Evolutionary conservation across 2,888 invertebrate species (phyloP), one percentile per base, ranked within the genome.

Genomic region (Volucella inflata): DNA sequence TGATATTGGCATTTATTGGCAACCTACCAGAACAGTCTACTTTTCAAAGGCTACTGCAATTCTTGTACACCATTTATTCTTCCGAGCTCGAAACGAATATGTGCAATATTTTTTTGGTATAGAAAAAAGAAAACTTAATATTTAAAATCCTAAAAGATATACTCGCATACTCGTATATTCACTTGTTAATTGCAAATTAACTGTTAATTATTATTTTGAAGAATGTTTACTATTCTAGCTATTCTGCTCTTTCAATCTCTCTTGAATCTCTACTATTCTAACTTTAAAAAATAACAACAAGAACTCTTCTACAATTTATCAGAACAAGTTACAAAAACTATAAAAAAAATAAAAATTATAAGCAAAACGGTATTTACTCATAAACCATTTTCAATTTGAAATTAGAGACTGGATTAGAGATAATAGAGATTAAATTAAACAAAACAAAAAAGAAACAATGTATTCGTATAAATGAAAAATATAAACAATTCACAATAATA

Each of bases 361-460:
- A 30, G 4, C 30, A 30, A 30, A 70, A 48, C 42, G 60, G 74
- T 70, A 77, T 77, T 59, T 30, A 44, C 71, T 77, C 70, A 65
- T 62, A 53, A 75, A 64, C 48, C 74, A 65, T 14, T 80, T 80
- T 84, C 80, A 84, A 84, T 80, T 80, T 55, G 59, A 84, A 84
- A 64, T 71, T 84, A 76, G 80, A 84, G 84, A 84, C 84, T 80
- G 84, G 84, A 84, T 48, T 80, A 84, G 65, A 76, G 68, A 53
- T 65, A 82, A 82, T 65, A 50, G 42, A 70, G 42, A 64, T 50
- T 10, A 72, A 71, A n/a, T 55, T 74, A 72, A 53, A 65, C 11
- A 76, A 67, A 48, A 38, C 40, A 46, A 46, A 40, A 57, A 14
- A 38, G 42, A 17, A 21, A 21, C 30, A 30, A 30, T 30, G 30